Conservation (phyloP, 1,140 invertebrate genomes). For the Zaprionus gabonicus region DNA sequence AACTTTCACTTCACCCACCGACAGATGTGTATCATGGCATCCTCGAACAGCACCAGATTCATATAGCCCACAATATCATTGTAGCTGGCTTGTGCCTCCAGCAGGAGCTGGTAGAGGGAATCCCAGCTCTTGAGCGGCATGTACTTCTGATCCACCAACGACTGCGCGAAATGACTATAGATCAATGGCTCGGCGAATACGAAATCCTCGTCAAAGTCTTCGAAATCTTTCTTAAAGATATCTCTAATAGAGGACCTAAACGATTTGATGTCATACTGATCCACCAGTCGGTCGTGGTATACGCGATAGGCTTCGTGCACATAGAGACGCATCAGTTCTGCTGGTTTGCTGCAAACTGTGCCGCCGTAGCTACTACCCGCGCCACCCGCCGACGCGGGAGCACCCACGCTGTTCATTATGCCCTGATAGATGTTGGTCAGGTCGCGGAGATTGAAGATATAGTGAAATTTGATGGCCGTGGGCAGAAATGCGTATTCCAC, state of each 20-base stretch:
- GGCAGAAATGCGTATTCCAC: constrained; percentile 92
- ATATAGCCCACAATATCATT: constrained; percentile 95
- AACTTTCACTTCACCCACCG: constrained; percentile 85
- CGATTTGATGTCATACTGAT: constrained; percentile 90
- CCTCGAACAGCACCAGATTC: constrained; percentile 98
- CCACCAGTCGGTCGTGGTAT: constrained; percentile 95
- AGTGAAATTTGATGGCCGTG: constrained; percentile 98
- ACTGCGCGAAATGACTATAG: constrained; percentile 96
- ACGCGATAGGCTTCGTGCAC: constrained; percentile 95
- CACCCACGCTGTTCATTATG: constrained; percentile 84
- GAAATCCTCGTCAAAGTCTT: constrained; percentile 89
- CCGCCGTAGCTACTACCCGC: constrained; percentile 55
- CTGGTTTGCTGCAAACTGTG: constrained; percentile 87
- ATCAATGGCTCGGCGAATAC: constrained; percentile 92
- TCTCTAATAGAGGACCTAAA: constrained; percentile 92
- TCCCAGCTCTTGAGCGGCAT: constrained; percentile 91
- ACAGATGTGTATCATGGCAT: constrained; percentile 96
- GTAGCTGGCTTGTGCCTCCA: constrained; percentile 93
- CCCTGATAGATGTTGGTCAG: constrained; percentile 95
- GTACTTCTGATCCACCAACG: constrained; percentile 96
- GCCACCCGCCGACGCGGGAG: constrained; percentile 41
- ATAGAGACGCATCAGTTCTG: constrained; percentile 92
- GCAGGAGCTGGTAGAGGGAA: constrained; percentile 90
- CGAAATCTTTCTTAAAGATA: constrained; percentile 94
- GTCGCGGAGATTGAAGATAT: constrained; percentile 96